phyloP scores from a whole-genome alignment of 2,797 vertebrate genomes.

The Molothrus aeneus region DNA sequence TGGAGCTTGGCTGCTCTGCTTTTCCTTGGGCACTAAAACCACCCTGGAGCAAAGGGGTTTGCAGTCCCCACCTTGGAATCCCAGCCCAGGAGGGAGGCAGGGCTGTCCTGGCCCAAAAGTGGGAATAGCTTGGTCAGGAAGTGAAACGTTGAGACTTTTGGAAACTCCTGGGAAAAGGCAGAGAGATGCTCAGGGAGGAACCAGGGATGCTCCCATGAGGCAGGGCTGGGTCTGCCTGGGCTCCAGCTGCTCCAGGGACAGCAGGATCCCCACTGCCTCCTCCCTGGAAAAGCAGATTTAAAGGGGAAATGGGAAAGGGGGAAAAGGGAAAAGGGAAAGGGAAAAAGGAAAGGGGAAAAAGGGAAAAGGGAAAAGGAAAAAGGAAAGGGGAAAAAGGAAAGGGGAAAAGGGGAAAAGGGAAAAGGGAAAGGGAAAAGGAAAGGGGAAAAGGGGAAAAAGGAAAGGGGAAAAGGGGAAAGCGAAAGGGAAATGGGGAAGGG shows the following conservation, averaged over 20 bases:
- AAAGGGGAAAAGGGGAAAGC: no score
- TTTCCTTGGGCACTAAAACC: background rate
- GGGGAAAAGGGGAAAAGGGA: fast-evolving
- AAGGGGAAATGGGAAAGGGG: no score
- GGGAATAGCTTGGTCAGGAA: background rate
- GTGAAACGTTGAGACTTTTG: fast-evolving
- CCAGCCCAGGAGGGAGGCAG: background rate
- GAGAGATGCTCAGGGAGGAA: background rate
- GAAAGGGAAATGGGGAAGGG: background rate
- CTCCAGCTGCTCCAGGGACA: background rate
- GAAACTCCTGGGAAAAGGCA: background rate
- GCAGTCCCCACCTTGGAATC: fast-evolving
- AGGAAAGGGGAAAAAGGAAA: fast-evolving
- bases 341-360: fast-evolving
- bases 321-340: no score
- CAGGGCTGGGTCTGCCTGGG: fast-evolving
- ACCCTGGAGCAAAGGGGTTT: background rate
- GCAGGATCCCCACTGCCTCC: fast-evolving
- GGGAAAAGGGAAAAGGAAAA: no score
- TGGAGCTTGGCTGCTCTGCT: background rate
- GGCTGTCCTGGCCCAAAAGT: fast-evolving
- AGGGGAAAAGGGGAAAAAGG: no score
- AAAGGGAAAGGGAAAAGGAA: no score
- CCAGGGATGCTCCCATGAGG: fast-evolving
- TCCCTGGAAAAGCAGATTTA: fast-evolving